Percentiles rank a stretch among this genome's conserved stretches.
phyloP scores from a whole-genome alignment of 2,113 vertebrate species.

The Haplochromis burtoni region DNA sequence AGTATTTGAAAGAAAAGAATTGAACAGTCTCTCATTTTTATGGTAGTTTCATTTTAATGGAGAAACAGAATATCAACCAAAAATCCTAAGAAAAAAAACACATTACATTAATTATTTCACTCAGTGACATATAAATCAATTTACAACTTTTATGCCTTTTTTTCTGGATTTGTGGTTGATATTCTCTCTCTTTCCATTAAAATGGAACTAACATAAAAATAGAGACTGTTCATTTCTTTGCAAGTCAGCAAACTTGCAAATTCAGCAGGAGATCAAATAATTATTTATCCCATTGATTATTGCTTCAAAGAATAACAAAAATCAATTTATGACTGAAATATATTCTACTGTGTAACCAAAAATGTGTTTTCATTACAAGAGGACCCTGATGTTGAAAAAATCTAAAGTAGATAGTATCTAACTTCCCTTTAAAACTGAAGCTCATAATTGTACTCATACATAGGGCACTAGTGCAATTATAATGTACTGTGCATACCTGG shows the following conservation, averaged over 20 bases:
- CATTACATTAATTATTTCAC: not conserved
- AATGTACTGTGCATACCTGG: conserved; percentile 75
- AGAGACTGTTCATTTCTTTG: not conserved
- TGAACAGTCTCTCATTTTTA: not conserved
- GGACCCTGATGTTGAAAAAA: not conserved
- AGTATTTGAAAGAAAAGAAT: not conserved
- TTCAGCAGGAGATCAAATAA: not conserved
- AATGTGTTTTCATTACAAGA: not conserved
- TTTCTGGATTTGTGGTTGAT: not conserved
- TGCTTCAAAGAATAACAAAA: not conserved
- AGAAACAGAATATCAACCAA: not conserved
- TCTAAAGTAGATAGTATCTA: no score
- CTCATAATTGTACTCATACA: not conserved
- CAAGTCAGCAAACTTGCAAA: not conserved
- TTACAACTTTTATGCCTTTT: not conserved
- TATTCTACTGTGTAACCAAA: accelerated
- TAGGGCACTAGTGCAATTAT: not conserved
- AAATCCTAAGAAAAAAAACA: not conserved
- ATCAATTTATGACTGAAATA: accelerated
- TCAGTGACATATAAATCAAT: not conserved
- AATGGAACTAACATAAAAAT: not conserved
- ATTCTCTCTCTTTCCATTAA: not conserved
- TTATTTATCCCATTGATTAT: not conserved
- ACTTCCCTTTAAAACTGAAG: not conserved
- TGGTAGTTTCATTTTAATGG: not conserved